Percentiles rank a stretch among this genome's conserved stretches.
phyloP scores from a whole-genome alignment of 2,113 vertebrate species.

The Prunella himalayana region DNA sequence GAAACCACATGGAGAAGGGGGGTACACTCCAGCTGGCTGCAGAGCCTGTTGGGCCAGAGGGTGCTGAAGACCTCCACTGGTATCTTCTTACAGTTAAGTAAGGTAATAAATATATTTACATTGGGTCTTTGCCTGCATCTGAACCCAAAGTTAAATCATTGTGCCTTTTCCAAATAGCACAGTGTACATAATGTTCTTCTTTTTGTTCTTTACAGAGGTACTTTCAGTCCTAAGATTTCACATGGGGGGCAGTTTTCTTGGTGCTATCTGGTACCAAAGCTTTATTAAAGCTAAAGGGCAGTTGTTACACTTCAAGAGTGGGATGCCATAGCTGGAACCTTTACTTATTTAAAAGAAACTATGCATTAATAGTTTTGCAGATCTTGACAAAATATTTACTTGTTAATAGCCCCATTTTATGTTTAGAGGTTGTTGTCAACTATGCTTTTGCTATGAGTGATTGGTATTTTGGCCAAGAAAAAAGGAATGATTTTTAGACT shows the following conservation, averaged over 20 bases:
- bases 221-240: no score
- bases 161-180: not conserved
- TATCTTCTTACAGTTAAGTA: not conserved
- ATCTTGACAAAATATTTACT: not conserved
- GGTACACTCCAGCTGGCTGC: not conserved
- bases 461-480: not conserved
- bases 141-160: not conserved
- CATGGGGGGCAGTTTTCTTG: fast-evolving
- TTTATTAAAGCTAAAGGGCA: not conserved
- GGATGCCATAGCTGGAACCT: not conserved
- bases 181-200: not conserved
- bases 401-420: not conserved
- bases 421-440: not conserved
- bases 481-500: not conserved
- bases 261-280: not conserved
- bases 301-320: not conserved
- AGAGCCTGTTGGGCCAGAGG: not conserved
- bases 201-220: not conserved
- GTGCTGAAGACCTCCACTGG: not conserved
- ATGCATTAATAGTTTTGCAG: not conserved
- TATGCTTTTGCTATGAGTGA: not conserved
- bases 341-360: not conserved
- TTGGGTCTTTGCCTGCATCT: not conserved
- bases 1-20: not conserved
- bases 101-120: not conserved